Base-by-base conservation (phyloP, 2,888 invertebrate genomes). In the Diarsia dahlii region DNA sequence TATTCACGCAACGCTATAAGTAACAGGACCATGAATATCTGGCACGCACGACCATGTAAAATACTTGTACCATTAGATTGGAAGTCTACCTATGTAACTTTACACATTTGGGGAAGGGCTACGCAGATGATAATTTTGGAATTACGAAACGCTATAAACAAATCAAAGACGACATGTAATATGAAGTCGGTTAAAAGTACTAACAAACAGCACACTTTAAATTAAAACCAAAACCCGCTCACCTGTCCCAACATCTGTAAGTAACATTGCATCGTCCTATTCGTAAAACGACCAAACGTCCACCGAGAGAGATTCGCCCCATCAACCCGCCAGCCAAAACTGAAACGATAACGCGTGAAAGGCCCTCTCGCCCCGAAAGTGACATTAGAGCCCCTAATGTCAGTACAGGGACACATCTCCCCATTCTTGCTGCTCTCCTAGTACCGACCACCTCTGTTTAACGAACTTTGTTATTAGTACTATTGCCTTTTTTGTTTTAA, bases 391-490 rank as follows among this genome's bases (percentile, higher is more conserved):
- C 63, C 78, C 74, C 72, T 88, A 89, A 91, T 87, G 84, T 87
- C 82, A 80, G 87, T 62, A 72, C 77, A 34, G 91, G 90, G 91
- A 90, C 89, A 81, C 88, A 90, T 91, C 85, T 77, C 77, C 80
- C 83, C 84, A 81, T 82, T 85, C 86, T 88, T 87, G 88, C 85
- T 84, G 64, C 58, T 83, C 78, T 66, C 74, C 80, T 81, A 84
- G 83, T 87, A 85, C 81, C 81, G 71, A 84, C 83, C 82, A 81
- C 79, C 82, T 89, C 84, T 84, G 82, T 88, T 87, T 84, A 89
- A 89, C 83, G 84, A 88, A 90, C 88, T 91, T 89, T 84, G 88
- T 88, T 90, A 88, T 83, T 88, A 89, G 84, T 80, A 66, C 62
- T 78, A 74, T 78, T 78, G 76, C 74, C 81, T 81, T 67, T 87